Evolutionary conservation across 2,113 vertebrate species (phyloP), one percentile per base, ranked within the genome.

Genomic region (Mola mola): DNA sequence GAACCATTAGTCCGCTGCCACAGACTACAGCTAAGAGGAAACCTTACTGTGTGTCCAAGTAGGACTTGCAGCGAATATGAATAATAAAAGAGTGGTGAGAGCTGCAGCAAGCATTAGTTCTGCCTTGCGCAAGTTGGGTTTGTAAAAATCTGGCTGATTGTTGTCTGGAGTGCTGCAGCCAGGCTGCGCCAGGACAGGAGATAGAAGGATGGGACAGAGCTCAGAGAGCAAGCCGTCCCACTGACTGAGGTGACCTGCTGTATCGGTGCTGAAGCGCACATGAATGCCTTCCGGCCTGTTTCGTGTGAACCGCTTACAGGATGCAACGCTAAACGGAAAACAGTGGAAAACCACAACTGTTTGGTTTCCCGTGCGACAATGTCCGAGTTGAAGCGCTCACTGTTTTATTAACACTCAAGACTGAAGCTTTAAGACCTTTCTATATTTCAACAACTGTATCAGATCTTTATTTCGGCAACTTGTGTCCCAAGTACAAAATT

Each of bases 261-360:
- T 69, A 77, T 64, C 66, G 37, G 59, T 38, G 42, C 67, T 57
- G 73, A 75, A 81, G 56, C 62, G 48, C 69, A 63, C 75, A 64
- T 40, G 49, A 78, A 66, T 81, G 76, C 66, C 73, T 86, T 91
- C 84, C 81, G 80, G 77, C 47, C 64, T 33, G 77, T 66, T 82
- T 72, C 25, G 69, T 78, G 83, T 84, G 79, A 89, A 83, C 65
- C 63, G 50, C 60, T 17, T 53, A 85, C 79, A 91, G 89, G 90
- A 92, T 81, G 84, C 71, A 49, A 76, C 2, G 61, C 75, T 73
- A 81, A 72, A 81, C 34, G 57, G 72, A 75, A 82, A 44, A 66
- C 9, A 17, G 38, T 79, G 89, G 82, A 89, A 87, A 88, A 87
- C 81, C 81, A 82, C 75, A 72, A 48, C 52, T 56, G 63, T 67